Percentiles rank a stretch among this genome's conserved stretches.
phyloP scores from a whole-genome alignment of 2,113 vertebrate genomes.

The Calonectris borealis region DNA sequence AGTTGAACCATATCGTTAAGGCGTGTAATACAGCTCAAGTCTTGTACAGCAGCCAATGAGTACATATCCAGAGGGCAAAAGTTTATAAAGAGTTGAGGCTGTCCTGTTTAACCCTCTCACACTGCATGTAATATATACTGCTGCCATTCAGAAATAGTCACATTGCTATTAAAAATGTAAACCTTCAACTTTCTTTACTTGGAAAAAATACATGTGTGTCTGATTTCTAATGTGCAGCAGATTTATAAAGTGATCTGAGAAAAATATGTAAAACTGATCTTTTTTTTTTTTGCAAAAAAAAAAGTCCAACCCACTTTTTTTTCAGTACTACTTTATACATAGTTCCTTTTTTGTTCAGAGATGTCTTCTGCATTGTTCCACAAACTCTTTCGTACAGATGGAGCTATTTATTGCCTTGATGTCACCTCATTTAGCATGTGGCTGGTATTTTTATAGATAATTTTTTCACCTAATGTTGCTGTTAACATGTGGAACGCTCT shows the following conservation, averaged over 20 bases:
- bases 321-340: neutral
- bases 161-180: constrained; percentile 48
- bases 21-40: constrained; percentile 87
- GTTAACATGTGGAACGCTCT: constrained; percentile 47
- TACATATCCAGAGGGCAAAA: constrained; percentile 88
- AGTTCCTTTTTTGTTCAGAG: constrained; percentile 27
- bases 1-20: constrained; percentile 99
- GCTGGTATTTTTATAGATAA: constrained; percentile 63
- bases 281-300: neutral
- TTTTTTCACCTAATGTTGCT: constrained; percentile 54
- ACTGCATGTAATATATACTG: constrained; percentile 76
- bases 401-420: constrained; percentile 65
- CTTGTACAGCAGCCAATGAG: constrained; percentile 85
- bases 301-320: neutral
- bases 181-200: constrained; percentile 8
- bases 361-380: constrained; percentile 30
- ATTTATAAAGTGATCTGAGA: constrained; percentile 56
- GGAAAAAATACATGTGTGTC: constrained; percentile 19
- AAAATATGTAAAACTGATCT: constrained; percentile 14
- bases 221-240: constrained; percentile 25
- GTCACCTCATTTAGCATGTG: constrained; percentile 62
- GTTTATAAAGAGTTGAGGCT: constrained; percentile 82
- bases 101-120: constrained; percentile 85
- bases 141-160: constrained; percentile 73
- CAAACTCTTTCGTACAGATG: constrained; percentile 52